Evolutionary conservation across 2,797 vertebrate species (phyloP), one percentile per base, ranked within the genome.

Genomic region (Remorina albescens): DNA sequence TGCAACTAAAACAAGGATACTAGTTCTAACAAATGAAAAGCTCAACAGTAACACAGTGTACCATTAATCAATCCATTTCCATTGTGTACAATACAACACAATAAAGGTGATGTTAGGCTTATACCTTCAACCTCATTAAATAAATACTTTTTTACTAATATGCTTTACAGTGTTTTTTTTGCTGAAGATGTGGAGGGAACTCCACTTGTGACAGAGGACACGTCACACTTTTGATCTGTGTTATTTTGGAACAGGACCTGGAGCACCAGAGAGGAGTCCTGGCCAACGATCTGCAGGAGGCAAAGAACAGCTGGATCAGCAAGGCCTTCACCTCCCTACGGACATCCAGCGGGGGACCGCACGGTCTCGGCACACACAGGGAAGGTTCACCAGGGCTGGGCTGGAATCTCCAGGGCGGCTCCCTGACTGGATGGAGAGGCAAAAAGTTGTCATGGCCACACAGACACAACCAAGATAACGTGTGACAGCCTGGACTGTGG

Each of bases 221-320:
- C 47, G 3, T 65, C 15, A 23, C 7, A 19, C n/a, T 37, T n/a
- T 36, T 26, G 19, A 0, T 1, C 5, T 23, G 15, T 70, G 25
- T 58, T 2, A 3, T 74, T 7, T 19, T 56, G 15, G 2, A 8
- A 1, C 84, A 99, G 97, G 97, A 99, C 80, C 90, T 98, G 88
- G 95, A 98, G 89, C 97, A 99, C 89, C 95, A 98, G 92, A 94
- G 92, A 78, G 95, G 95, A 84, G 88, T 95, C 25, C 92, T 98
- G 70, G 91, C 94, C 92, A 96, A 90, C 62, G 95, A 98, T 84
- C 96, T 98, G 69, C 96, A 97, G 87, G 95, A 95, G 68, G 94
- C 96, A 62, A 97, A 95, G 91, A 97, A 97, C 95, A 97, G 91
- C 92, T 99, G 97, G 97, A 95, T 98, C 95, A 97, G 93, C 83